These are phyloP conservation scores for Heliconius hortense DNA, from an alignment of 2,888 invertebrate genomes.

Conservation along the genomic window DNA sequence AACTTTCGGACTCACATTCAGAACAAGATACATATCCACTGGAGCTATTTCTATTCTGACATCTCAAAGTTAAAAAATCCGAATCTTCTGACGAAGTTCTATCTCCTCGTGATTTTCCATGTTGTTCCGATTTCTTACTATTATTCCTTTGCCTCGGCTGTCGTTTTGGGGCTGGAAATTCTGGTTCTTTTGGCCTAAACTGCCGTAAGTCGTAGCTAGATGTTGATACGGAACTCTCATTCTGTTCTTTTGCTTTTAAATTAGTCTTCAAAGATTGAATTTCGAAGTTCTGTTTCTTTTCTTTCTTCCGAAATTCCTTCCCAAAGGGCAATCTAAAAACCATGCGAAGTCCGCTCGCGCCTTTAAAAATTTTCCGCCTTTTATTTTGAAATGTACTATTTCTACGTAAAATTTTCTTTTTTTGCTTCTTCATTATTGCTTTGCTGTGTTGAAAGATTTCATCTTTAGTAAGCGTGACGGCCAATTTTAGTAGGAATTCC, in stretches of 20 bases:
- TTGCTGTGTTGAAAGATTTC: constrained; percentile 95
- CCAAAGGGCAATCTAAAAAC: constrained; percentile 84
- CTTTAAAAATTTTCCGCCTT: constrained; percentile 82
- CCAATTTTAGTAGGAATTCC: constrained; percentile 92
- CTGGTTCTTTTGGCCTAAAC: constrained; percentile 81
- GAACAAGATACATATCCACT: constrained; percentile 92
- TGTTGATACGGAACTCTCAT: constrained; percentile 84
- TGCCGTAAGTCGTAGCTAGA: constrained; percentile 84
- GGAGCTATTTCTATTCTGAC: constrained; percentile 84
- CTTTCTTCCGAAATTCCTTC: constrained; percentile 67
- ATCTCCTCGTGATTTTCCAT: constrained; percentile 75
- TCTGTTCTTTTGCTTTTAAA: constrained; percentile 58
- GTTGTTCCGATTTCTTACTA: constrained; percentile 70
- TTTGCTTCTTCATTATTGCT: constrained; percentile 92
- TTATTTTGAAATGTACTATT: constrained; percentile 82
- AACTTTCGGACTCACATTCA: constrained; percentile 94
- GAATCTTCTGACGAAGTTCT: constrained; percentile 85
- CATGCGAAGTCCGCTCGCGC: constrained; percentile 83
- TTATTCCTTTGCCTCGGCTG: constrained; percentile 70
- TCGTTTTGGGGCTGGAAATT: constrained; percentile 67
- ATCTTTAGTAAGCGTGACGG: constrained; percentile 94
- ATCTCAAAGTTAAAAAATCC: constrained; percentile 80
- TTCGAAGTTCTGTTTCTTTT: constrained; percentile 52
- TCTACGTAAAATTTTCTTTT: constrained; percentile 84
- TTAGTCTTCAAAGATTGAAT: constrained; percentile 36